Evolutionary conservation across 1,140 invertebrate species (phyloP), one percentile per base, ranked within the genome.

Genomic region (Steinernema khuongi): DNA sequence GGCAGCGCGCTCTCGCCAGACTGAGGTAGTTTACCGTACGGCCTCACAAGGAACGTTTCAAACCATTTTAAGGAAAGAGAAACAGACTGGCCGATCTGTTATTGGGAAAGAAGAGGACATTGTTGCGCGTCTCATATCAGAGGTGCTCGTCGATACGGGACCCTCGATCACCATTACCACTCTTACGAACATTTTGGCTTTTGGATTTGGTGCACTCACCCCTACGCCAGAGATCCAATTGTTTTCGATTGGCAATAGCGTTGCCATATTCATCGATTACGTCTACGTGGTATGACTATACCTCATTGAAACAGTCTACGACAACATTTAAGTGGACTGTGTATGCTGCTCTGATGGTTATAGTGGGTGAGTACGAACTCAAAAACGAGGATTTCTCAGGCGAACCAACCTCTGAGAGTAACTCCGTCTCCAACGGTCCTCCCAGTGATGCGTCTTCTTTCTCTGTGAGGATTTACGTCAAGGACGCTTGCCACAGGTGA

Each of bases 201-300:
- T 84, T 67, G 76, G 74, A 22, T 79, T 84, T 41, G 83, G 83
- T n/a, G 83, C 83, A 26, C 44, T 83, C 22, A 81, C 81, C 0
- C 81, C 83, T 36, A 83, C 83, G 33, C 82, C 83, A 18, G 83
- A 84, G 73, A 85, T 84, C n/a, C 83, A 83, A 71, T 50, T 85
- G 4, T 84, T 84, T 67, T 83, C 76, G n/a, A 84, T 84, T 26
- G 83, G 82, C 50, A 84, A 85, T 76, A 79, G 80, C 7, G n/a
- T 79, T 4, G 83, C 83, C n/a, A 82, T 84, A 29, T 77, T 75
- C 1, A 26, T 85, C 1, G 83, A 81, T 41, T 84, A 84, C 68
- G 70, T 85, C 32, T 84, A 81, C 74, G 77, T 82, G 70, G 81
- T 82, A 67, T 70, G 43, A 28, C 11, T 69, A n/a, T 29, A 26